Evolutionary conservation across 2,113 vertebrate genomes (phyloP).

Genomic region (Melierax canorus): DNA sequence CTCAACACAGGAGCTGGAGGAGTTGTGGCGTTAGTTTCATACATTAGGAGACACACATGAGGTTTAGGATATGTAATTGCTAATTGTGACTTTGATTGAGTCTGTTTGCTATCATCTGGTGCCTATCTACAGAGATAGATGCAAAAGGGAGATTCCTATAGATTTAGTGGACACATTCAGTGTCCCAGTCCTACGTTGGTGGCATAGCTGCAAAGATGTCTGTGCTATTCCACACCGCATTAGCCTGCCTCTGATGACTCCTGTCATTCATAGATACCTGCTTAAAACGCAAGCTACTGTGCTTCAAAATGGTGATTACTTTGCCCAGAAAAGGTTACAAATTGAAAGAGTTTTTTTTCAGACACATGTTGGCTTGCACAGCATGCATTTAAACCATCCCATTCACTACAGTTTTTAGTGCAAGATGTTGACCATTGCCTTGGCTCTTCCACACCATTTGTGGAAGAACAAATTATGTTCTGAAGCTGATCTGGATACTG

Average conservation of each 20-base stretch:
- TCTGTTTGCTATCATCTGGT: not conserved
- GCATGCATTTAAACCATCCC: not conserved
- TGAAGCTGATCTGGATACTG: not conserved
- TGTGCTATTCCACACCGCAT: not conserved
- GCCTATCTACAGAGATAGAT: not conserved
- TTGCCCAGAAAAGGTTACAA: not conserved
- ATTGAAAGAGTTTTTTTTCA: not conserved
- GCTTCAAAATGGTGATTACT: not conserved
- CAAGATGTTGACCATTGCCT: not conserved
- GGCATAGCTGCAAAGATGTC: not conserved
- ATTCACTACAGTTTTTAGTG: not conserved
- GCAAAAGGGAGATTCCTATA: not conserved
- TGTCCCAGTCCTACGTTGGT: not conserved
- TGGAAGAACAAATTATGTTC: not conserved
- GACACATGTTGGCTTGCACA: rapidly evolving
- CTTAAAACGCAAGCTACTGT: not conserved
- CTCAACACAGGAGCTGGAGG: not conserved
- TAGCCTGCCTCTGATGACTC: not conserved
- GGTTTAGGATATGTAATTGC: not conserved
- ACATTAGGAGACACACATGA: not conserved
- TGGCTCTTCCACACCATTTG: not conserved
- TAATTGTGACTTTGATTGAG: not conserved
- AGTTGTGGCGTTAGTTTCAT: rapidly evolving
- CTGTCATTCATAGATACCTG: not conserved
- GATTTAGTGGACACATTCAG: not conserved